These are phyloP conservation scores for Glyptemys insculpta DNA, from an alignment of 2,797 vertebrate genomes.

Conservation along the genomic window DNA sequence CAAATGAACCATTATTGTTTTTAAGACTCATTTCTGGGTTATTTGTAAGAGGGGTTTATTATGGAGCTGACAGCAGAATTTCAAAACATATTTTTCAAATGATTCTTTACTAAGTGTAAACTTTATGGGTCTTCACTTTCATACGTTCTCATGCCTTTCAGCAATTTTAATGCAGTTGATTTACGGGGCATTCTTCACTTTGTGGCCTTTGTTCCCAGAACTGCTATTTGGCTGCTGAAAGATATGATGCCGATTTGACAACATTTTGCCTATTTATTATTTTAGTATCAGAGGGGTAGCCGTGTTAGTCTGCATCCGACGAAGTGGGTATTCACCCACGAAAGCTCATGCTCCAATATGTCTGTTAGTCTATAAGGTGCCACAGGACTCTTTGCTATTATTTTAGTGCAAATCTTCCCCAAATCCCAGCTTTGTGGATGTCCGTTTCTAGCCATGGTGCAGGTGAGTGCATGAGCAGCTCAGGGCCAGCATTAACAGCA, in stretches of 20 bases:
- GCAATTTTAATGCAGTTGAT: slow-evolving; percentile 13
- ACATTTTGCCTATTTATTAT: neutral
- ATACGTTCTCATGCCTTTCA: slow-evolving; percentile 24
- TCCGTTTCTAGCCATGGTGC: accelerated
- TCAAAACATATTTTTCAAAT: slow-evolving; percentile 66
- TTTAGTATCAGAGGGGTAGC: neutral
- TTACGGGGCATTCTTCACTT: slow-evolving; percentile 44
- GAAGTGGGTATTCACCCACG: too few species aligned
- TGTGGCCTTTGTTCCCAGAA: slow-evolving; percentile 36
- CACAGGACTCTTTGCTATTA: neutral
- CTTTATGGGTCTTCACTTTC: slow-evolving; percentile 10
- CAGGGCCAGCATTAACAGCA: accelerated
- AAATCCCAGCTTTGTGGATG: accelerated
- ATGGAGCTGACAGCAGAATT: slow-evolving; percentile 51
- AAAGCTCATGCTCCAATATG: too few species aligned
- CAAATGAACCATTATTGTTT: slow-evolving; percentile 53
- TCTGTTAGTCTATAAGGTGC: too few species aligned
- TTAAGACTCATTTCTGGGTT: slow-evolving; percentile 60
- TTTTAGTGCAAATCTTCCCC: neutral
- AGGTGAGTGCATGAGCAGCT: neutral
- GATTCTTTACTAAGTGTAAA: slow-evolving; percentile 67
- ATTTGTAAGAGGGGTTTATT: slow-evolving; percentile 70
- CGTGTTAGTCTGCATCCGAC: too few species aligned
- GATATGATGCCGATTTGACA: neutral
- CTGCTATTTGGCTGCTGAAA: slow-evolving; percentile 20